A percentile compares a stretch with the other conserved stretches of the same genome.
Conservation (phyloP, 1,140 invertebrate genomes). For the Zaprionus kolodkinae region DNA sequence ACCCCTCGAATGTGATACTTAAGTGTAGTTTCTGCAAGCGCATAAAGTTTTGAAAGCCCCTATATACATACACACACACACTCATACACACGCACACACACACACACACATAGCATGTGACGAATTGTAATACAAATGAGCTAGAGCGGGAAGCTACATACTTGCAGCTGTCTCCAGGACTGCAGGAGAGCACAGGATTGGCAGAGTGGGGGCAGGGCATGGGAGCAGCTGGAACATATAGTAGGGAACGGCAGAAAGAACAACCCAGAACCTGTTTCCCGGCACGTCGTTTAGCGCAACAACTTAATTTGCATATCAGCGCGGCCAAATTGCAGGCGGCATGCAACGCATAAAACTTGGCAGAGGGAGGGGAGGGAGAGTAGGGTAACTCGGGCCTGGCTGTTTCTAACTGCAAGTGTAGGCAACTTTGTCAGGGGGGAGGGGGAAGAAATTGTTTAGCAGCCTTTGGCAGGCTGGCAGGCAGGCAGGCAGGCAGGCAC, state of each 20-base stretch:
- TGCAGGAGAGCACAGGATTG: neutral
- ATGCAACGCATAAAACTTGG: conserved; percentile 57
- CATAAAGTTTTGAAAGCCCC: conserved; percentile 57
- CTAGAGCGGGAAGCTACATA: conserved; percentile 1
- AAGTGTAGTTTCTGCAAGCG: conserved; percentile 39
- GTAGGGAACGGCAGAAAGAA: neutral
- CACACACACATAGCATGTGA: conserved; percentile 48
- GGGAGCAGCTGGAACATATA: too few relatives aligned
- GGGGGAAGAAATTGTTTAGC: conserved; percentile 78
- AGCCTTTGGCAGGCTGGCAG: conserved; percentile 41
- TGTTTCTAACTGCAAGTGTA: conserved; percentile 40
- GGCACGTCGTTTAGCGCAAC: conserved; percentile 82
- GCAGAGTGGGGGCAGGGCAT: neutral
- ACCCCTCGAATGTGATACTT: conserved; percentile 33
- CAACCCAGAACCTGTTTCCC: conserved; percentile 65
- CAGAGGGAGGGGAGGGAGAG: neutral
- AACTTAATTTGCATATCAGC: conserved; percentile 82
- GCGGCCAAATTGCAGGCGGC: conserved; percentile 78
- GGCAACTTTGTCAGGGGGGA: conserved; percentile 49
- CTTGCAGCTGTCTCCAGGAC: conserved; percentile 22
- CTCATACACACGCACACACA: conserved; percentile 9
- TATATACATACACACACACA: conserved; percentile 21
- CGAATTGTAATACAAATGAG: conserved; percentile 82
- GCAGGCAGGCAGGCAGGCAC: conserved; percentile 5
- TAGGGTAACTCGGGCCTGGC: neutral